A percentile compares a stretch with the other conserved stretches of the same genome.
phyloP scores from a whole-genome alignment of 2,888 invertebrate genomes.

The Pseudanteris insignis region DNA sequence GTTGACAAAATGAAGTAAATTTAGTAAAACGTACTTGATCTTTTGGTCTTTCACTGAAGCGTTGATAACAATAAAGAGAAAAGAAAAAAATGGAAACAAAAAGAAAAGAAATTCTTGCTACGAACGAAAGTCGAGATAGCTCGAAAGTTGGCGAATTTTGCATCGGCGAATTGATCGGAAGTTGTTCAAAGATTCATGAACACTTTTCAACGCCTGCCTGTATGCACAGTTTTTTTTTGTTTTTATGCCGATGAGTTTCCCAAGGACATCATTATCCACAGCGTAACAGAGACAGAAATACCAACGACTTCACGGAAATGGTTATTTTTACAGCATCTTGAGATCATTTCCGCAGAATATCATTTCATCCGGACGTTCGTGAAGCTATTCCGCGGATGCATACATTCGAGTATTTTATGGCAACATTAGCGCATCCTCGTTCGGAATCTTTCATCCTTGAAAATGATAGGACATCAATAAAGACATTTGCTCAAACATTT shows the following conservation, averaged over 20 bases:
- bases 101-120: conserved; percentile 37
- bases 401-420: conserved; percentile 31
- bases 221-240: conserved; percentile 23
- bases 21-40: no score
- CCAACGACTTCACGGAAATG: conserved; percentile 31
- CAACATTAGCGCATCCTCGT: conserved; percentile 35
- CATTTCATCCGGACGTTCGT: conserved; percentile 15
- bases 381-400: conserved; percentile 6
- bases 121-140: conserved; percentile 33
- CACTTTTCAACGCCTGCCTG: conserved; percentile 21
- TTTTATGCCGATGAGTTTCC: conserved; percentile 32
- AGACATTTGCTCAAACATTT: conserved; percentile 15
- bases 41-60: no score
- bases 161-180: conserved; percentile 42
- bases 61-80: no score
- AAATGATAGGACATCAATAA: conserved; percentile 31
- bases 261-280: conserved; percentile 43
- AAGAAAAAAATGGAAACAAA: conserved; percentile 18
- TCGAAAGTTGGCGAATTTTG: conserved; percentile 35
- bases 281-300: conserved; percentile 32
- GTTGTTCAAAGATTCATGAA: conserved; percentile 44
- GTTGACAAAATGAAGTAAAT: no score
- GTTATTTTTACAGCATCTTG: conserved; percentile 33
- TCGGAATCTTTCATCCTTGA: conserved; percentile 26
- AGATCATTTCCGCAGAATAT: conserved; percentile 39